These are phyloP conservation scores for Gnathochromis pfefferi DNA, from an alignment of 2,113 vertebrate genomes.

Conservation along the genomic window DNA sequence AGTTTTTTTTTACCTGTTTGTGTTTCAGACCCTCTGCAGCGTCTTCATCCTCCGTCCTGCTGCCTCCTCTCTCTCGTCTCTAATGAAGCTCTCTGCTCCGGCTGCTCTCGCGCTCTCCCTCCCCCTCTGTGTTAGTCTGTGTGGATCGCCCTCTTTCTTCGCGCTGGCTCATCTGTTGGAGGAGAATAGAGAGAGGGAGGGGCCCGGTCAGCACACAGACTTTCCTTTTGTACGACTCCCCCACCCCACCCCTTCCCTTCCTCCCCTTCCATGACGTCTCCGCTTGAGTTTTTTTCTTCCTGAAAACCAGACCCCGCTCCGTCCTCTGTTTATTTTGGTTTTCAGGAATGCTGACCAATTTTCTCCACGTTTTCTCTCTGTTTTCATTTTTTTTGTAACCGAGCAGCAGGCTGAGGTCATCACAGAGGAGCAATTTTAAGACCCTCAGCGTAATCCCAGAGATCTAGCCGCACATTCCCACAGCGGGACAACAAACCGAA, in stretches of 20 bases:
- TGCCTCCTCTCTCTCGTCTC: background rate
- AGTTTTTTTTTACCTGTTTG: conserved; percentile 13
- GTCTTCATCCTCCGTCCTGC: conserved; percentile 13
- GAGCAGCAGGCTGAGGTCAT: background rate
- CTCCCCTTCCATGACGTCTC: conserved; percentile 53
- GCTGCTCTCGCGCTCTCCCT: conserved; percentile 18
- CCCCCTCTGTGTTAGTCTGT: background rate
- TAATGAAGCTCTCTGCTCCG: conserved; percentile 9
- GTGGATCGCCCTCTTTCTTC: background rate
- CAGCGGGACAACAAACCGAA: background rate
- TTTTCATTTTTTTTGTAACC: background rate
- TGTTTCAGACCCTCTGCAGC: background rate
- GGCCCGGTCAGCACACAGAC: conserved; percentile 52
- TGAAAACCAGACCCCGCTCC: conserved; percentile 38
- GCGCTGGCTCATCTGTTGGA: conserved; percentile 48
- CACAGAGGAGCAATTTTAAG: background rate
- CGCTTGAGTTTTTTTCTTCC: background rate
- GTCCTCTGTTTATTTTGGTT: conserved; percentile 58
- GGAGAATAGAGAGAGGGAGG: conserved; percentile 51
- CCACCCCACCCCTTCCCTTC: background rate
- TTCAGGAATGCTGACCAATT: conserved; percentile 44
- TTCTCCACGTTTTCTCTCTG: conserved; percentile 10
- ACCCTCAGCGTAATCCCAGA: background rate
- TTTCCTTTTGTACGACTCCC: conserved; percentile 28
- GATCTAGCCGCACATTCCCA: background rate